Conservation (phyloP, 2,888 invertebrate genomes). For the Chloroclystis v-ata region DNA sequence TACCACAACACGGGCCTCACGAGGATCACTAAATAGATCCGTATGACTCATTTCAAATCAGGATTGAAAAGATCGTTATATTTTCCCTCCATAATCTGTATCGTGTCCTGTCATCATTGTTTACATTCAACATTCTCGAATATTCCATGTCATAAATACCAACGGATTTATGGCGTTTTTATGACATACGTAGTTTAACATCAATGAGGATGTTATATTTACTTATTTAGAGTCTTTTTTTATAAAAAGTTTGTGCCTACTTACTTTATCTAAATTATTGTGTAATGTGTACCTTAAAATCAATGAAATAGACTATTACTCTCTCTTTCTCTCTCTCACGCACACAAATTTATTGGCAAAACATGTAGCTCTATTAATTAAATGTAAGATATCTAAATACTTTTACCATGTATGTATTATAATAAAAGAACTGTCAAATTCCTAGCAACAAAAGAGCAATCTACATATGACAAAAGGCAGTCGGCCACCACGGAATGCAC, state of each 20-base stretch:
- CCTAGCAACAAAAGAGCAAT: constrained; percentile 14
- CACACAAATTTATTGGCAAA: no score
- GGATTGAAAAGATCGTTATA: constrained; percentile 11
- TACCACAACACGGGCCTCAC: not conserved
- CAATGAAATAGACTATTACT: no score
- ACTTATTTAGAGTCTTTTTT: no score
- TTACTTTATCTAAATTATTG: no score
- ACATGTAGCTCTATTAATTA: no score
- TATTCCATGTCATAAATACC: constrained; percentile 13
- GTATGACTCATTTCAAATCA: not conserved
- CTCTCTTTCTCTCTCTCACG: no score
- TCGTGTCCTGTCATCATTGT: constrained; percentile 10
- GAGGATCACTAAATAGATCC: not conserved
- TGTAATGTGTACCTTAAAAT: no score
- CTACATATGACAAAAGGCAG: constrained; percentile 21
- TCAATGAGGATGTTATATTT: not conserved
- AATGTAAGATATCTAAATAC: no score
- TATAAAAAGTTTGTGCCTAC: no score
- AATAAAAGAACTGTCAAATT: constrained; percentile 21
- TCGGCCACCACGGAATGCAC: constrained; percentile 23
- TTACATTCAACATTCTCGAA: constrained; percentile 10
- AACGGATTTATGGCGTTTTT: constrained; percentile 9
- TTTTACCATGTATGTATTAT: no score
- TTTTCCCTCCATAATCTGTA: constrained; percentile 1
- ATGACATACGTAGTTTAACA: constrained; percentile 15